Percentiles rank a stretch among this genome's conserved stretches.
phyloP scores from a whole-genome alignment of 2,797 vertebrate genomes.

The Pyrocephalus nanus region DNA sequence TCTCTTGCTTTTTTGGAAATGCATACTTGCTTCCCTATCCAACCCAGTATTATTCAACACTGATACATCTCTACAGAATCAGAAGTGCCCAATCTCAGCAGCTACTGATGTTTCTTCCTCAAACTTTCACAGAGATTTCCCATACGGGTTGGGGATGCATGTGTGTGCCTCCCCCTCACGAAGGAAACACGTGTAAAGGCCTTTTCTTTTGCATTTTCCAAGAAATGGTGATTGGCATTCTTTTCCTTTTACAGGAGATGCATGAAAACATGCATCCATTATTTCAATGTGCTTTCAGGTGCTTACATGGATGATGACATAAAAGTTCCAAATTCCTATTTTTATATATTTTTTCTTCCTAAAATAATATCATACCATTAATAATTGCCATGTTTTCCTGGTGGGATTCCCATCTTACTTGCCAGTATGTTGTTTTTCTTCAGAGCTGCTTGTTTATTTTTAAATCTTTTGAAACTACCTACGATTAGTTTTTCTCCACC shows the following conservation, averaged over 20 bases:
- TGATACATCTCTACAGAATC: not conserved
- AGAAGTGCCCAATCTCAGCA: not conserved
- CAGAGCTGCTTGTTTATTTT: not conserved
- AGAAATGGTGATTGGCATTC: not conserved
- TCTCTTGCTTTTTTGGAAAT: not conserved
- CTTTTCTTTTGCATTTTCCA: not conserved
- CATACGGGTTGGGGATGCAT: accelerated
- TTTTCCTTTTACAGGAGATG: not conserved
- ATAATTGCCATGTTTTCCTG: not conserved
- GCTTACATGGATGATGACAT: not conserved
- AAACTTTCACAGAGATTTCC: not conserved
- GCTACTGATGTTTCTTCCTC: accelerated
- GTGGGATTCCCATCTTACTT: not conserved
- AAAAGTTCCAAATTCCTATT: not conserved
- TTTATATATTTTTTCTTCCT: not conserved
- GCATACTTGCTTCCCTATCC: not conserved
- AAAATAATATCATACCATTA: not conserved
- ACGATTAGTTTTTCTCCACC: not conserved
- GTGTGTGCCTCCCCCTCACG: too few relatives aligned
- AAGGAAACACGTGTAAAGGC: not conserved
- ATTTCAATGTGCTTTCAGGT: not conserved
- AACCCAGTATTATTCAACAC: not conserved
- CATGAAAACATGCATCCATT: not conserved
- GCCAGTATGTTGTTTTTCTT: not conserved
- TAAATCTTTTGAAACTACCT: not conserved